Conservation (phyloP, 53 echinoderm and acorn worm species). For the Stichopus horrens region DNA sequence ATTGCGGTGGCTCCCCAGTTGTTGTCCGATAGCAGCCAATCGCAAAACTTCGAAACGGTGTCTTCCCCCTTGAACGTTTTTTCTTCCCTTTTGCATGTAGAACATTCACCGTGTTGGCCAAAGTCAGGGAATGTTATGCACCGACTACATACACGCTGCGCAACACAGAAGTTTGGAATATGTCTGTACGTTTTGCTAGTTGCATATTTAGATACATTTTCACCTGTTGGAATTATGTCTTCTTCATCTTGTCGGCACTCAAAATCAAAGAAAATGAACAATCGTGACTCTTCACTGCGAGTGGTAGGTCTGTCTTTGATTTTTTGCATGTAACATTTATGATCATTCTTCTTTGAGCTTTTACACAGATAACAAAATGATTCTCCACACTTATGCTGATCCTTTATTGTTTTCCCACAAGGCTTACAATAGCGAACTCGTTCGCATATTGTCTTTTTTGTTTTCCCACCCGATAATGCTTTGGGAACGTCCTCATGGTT, state of each 20-base stretch:
- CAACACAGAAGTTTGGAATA: constrained; percentile 42
- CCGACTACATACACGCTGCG: constrained; percentile 21
- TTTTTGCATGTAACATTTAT: constrained; percentile 53
- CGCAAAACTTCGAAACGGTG: constrained; percentile 39
- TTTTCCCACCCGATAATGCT: background rate
- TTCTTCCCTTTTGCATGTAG: background rate
- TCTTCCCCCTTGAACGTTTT: constrained; percentile 32
- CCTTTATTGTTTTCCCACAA: background rate
- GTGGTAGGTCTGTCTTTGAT: background rate
- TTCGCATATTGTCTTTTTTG: constrained; percentile 5
- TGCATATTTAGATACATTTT: background rate
- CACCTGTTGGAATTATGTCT: background rate
- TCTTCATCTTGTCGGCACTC: constrained; percentile 40
- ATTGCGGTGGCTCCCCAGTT: background rate
- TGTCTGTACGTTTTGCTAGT: background rate
- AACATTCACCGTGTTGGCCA: background rate
- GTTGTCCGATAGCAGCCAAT: constrained; percentile 18
- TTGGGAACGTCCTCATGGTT: constrained; percentile 47
- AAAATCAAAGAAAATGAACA: constrained; percentile 53
- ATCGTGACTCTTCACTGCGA: background rate
- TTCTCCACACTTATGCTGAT: constrained; percentile 26
- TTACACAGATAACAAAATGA: constrained; percentile 47
- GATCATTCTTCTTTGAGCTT: constrained; percentile 16
- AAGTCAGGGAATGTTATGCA: background rate
- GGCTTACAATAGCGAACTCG: background rate